Evolutionary conservation across 2,888 invertebrate genomes (phyloP).

Genomic region (Dastarcus helophoroides): DNA sequence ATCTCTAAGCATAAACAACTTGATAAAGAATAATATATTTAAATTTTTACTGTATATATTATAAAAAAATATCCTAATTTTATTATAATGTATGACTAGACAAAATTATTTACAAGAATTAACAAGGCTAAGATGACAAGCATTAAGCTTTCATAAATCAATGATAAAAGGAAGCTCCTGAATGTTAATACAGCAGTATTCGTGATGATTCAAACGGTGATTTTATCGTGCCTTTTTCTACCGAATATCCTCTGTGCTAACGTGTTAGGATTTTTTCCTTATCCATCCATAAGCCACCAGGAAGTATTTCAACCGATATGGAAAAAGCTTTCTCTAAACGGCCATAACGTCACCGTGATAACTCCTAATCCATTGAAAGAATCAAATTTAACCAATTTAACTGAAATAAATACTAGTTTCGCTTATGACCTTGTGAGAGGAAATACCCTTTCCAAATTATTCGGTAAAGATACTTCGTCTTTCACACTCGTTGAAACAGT

Average conservation of each 20-base stretch:
- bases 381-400: conserved; percentile 22
- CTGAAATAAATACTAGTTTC: conserved; percentile 26
- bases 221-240: too few relatives aligned
- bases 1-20: too few relatives aligned
- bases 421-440: conserved; percentile 14
- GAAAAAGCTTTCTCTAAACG: conserved; percentile 25
- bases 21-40: too few relatives aligned
- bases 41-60: too few relatives aligned
- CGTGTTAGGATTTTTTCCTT: conserved; percentile 8
- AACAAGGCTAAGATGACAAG: too few relatives aligned
- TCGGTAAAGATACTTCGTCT: conserved; percentile 5
- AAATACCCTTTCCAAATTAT: conserved; percentile 12
- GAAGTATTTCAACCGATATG: conserved; percentile 20
- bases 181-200: too few relatives aligned
- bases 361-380: conserved; percentile 28
- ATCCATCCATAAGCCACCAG: conserved; percentile 16
- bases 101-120: too few relatives aligned
- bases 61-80: too few relatives aligned
- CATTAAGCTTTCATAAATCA: too few relatives aligned
- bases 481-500: conserved; percentile 5
- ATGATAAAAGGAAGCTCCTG: too few relatives aligned
- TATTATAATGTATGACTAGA: too few relatives aligned
- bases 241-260: conserved; percentile 7
- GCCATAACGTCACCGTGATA: conserved; percentile 26
- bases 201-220: too few relatives aligned